Conservation (phyloP, 2,113 vertebrate species). For the Hypomesus transpacificus region DNA sequence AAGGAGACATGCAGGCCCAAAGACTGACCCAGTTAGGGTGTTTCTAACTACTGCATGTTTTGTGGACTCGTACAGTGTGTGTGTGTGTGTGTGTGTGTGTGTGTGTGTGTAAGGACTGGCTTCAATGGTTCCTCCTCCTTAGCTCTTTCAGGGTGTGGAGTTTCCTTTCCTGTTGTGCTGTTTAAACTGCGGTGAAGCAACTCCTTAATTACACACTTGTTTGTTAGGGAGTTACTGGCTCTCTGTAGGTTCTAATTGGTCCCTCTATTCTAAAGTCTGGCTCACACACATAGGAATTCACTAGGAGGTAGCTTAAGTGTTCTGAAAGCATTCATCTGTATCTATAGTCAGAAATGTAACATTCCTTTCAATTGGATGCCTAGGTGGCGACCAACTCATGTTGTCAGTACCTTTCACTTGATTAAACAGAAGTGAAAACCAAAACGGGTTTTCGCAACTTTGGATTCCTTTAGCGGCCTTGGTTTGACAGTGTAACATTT, state of each 20-base stretch:
- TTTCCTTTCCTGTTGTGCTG: conserved; percentile 51
- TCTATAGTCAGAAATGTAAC: neutral
- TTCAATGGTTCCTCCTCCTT: conserved; percentile 29
- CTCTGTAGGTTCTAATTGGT: conserved; percentile 1
- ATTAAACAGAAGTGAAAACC: too few species aligned
- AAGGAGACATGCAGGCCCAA: too few species aligned
- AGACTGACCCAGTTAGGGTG: too few species aligned
- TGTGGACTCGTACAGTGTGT: neutral
- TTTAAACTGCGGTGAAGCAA: conserved; percentile 36
- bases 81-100: neutral
- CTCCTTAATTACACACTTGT: conserved; percentile 33
- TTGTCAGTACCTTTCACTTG: too few species aligned
- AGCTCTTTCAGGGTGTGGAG: conserved; percentile 42
- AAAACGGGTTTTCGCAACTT: too few species aligned
- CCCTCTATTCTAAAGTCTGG: neutral
- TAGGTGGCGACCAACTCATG: too few species aligned
- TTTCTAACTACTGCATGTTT: neutral
- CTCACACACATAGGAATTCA: neutral
- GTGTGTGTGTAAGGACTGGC: conserved; percentile 6
- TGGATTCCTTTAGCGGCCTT: too few species aligned
- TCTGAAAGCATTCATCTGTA: too few species aligned
- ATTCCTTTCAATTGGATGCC: neutral
- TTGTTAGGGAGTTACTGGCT: conserved; percentile 12
- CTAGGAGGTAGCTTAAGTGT: neutral
- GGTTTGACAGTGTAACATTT: too few species aligned